A percentile compares a stretch with the other conserved stretches of the same genome.
Evolutionary conservation across 92 coral and sea anemone species (phyloP).

Genomic region (Scolanthus callimorphus): DNA sequence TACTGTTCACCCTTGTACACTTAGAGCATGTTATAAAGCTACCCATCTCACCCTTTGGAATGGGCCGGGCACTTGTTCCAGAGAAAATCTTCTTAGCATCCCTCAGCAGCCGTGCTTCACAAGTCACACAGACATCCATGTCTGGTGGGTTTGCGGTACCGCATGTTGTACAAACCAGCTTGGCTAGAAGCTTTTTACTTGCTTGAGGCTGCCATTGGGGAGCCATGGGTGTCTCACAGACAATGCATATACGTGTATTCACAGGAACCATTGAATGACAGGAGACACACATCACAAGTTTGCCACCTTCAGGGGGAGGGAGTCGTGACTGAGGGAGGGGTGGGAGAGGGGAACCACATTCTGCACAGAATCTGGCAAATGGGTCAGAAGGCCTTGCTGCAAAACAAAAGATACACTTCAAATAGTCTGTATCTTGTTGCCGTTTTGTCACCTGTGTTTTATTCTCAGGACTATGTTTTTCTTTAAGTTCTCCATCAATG

Average conservation of each 20-base stretch:
- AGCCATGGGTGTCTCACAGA: conserved; percentile 91
- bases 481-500: conserved; percentile 40
- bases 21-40: conserved; percentile 87
- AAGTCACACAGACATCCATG: conserved; percentile 81
- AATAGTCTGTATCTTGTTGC: conserved; percentile 79
- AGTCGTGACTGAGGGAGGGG: conserved; percentile 78
- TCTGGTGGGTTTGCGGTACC: conserved; percentile 95
- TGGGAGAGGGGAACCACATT: conserved; percentile 94
- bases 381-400: conserved; percentile 99
- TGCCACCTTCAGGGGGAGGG: conserved; percentile 94
- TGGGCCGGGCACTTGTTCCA: conserved; percentile 84
- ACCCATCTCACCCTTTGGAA: conserved; percentile 76
- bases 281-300: conserved; percentile 91
- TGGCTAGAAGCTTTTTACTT: conserved; percentile 59
- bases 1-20: conserved; percentile 91
- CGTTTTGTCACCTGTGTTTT: conserved; percentile 50
- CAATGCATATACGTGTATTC: conserved; percentile 84
- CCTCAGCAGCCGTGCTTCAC: conserved; percentile 81
- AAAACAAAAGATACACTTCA: conserved; percentile 88
- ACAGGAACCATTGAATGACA: conserved; percentile 96
- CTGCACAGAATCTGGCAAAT: conserved; percentile 87
- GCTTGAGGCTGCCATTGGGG: conserved; percentile 97
- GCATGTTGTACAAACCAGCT: conserved; percentile 82
- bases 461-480: conserved; percentile 50
- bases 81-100: conserved; percentile 84